Conservation (phyloP, 1,140 invertebrate genomes). For the Pinna nobilis region DNA sequence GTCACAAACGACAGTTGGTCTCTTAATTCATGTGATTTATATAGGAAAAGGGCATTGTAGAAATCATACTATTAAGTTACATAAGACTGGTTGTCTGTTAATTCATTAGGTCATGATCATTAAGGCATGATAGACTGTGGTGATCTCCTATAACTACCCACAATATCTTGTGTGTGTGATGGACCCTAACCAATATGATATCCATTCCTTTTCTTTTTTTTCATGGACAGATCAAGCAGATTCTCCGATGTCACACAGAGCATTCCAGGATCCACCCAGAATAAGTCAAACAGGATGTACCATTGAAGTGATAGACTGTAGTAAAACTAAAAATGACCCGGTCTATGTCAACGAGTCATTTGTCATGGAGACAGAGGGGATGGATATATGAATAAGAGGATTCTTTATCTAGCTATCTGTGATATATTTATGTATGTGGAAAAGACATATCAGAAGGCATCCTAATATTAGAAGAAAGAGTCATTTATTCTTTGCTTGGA, state of each 20-base stretch:
- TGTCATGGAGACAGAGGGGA: conserved; percentile 8
- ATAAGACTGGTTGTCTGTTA: too few relatives aligned
- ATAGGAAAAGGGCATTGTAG: too few relatives aligned
- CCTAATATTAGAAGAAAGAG: too few relatives aligned
- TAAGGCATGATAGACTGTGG: not conserved
- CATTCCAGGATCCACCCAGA: not conserved
- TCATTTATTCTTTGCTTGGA: too few relatives aligned
- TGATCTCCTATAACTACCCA: not conserved
- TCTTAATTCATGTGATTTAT: too few relatives aligned
- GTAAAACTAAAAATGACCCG: not conserved
- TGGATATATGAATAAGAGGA: conserved; percentile 6
- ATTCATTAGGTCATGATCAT: too few relatives aligned
- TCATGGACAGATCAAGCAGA: not conserved
- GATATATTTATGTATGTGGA: too few relatives aligned
- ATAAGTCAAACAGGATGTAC: conserved; percentile 20
- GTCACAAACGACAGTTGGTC: too few relatives aligned
- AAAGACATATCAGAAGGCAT: too few relatives aligned
- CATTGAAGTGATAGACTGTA: conserved; percentile 8
- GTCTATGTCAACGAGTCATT: conserved; percentile 16
- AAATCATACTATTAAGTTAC: too few relatives aligned
- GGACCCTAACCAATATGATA: not conserved
- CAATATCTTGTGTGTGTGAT: not conserved
- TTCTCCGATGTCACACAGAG: not conserved
- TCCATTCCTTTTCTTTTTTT: not conserved
- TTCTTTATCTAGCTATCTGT: too few relatives aligned